Conservation (phyloP, 2,113 vertebrate species). For the Microtus montanus region DNA sequence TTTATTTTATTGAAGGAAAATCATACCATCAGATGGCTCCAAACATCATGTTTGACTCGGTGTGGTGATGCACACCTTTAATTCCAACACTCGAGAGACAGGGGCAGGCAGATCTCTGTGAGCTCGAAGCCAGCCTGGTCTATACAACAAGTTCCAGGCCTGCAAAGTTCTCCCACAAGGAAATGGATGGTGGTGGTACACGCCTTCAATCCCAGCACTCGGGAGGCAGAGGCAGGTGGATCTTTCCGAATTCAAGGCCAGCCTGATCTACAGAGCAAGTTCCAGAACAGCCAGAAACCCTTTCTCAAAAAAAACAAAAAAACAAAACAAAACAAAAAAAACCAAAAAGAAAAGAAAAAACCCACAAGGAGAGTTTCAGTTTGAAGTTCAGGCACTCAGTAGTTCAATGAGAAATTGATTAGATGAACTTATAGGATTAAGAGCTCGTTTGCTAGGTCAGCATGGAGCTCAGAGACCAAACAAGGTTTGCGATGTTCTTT, state of each 20-base stretch:
- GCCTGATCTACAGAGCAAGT: neutral
- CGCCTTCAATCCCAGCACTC: neutral
- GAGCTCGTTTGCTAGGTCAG: neutral
- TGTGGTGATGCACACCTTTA: neutral
- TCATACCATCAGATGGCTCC: neutral
- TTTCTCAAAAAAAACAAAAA: neutral
- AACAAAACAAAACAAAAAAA: neutral
- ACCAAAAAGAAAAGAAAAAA: neutral
- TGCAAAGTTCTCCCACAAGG: neutral
- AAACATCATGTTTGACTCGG: neutral
- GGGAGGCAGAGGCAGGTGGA: neutral
- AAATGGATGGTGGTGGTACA: neutral
- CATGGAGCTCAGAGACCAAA: neutral
- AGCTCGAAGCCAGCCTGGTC: neutral
- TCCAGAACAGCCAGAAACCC: neutral
- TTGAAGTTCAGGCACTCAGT: neutral
- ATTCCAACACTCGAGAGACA: neutral
- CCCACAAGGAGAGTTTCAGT: neutral
- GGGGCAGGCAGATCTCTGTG: neutral
- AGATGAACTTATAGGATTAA: neutral
- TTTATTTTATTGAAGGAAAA: slow-evolving; percentile 15
- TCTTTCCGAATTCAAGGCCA: neutral
- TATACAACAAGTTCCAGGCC: neutral
- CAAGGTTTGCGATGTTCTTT: neutral
- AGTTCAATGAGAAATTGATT: neutral